phyloP scores from a whole-genome alignment of 2,797 vertebrate genomes.

The Gobionotothen gibberifrons region DNA sequence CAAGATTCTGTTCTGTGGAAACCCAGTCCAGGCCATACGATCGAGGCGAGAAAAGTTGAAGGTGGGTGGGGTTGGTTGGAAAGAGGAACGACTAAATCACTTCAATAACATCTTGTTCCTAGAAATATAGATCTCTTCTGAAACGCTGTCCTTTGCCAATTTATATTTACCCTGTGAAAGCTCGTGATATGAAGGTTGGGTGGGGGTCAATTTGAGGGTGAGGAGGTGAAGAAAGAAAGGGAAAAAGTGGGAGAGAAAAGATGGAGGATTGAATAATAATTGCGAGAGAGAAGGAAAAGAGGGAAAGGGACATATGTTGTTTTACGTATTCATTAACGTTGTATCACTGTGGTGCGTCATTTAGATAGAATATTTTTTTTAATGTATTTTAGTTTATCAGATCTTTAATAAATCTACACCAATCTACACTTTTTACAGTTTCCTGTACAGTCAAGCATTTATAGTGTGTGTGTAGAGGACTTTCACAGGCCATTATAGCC shows the following conservation, averaged over 20 bases:
- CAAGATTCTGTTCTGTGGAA: conserved; percentile 90
- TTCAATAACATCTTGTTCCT: neutral
- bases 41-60: conserved; percentile 85
- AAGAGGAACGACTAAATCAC: neutral
- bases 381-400: neutral
- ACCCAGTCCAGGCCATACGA: conserved; percentile 88
- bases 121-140: neutral
- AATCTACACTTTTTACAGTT: neutral
- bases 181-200: neutral
- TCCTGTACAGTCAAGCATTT: conserved; percentile 21
- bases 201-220: rapidly evolving
- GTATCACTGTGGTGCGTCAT: neutral
- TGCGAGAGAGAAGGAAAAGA: neutral
- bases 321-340: neutral
- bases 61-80: conserved; percentile 71
- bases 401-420: neutral
- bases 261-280: neutral
- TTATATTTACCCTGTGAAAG: neutral
- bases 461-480: conserved; percentile 19
- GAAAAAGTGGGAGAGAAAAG: neutral
- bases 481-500: conserved; percentile 48
- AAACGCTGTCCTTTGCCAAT: neutral
- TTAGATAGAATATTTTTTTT: neutral
- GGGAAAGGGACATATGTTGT: neutral
- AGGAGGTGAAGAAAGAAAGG: neutral